Conservation (phyloP, 2,113 vertebrate species). For the Phrynosoma platyrhinos region DNA sequence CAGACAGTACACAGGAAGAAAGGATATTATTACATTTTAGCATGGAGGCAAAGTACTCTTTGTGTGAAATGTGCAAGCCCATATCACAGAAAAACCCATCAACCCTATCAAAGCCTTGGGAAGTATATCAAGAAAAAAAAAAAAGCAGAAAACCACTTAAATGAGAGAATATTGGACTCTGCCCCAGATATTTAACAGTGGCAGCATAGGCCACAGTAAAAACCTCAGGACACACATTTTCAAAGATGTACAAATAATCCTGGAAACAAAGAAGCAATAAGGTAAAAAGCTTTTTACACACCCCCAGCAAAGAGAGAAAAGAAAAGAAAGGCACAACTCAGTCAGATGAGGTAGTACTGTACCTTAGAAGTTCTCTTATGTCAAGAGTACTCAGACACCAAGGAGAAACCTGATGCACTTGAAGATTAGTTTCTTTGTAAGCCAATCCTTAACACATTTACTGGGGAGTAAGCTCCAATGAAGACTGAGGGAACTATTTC, state of each 20-base stretch:
- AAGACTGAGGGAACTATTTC: neutral
- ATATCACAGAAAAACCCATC: slow-evolving; percentile 75
- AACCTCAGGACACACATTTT: slow-evolving; percentile 76
- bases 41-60: slow-evolving; percentile 75
- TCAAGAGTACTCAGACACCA: neutral
- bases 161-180: slow-evolving; percentile 68
- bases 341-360: slow-evolving; percentile 66
- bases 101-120: slow-evolving; percentile 76
- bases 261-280: slow-evolving; percentile 56
- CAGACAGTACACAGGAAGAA: slow-evolving; percentile 74
- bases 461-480: neutral
- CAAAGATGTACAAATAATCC: slow-evolving; percentile 76
- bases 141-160: slow-evolving; percentile 78
- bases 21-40: slow-evolving; percentile 74
- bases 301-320: slow-evolving; percentile 65
- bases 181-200: slow-evolving; percentile 74
- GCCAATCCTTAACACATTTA: neutral
- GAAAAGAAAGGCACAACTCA: slow-evolving; percentile 67
- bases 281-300: slow-evolving; percentile 72
- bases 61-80: slow-evolving; percentile 75
- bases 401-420: neutral
- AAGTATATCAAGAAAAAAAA: slow-evolving; percentile 76
- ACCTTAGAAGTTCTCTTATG: slow-evolving; percentile 41
- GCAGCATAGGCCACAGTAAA: slow-evolving; percentile 70
- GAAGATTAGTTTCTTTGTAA: neutral